phyloP scores from a whole-genome alignment of 2,113 vertebrate genomes.

The Nipponia nippon region DNA sequence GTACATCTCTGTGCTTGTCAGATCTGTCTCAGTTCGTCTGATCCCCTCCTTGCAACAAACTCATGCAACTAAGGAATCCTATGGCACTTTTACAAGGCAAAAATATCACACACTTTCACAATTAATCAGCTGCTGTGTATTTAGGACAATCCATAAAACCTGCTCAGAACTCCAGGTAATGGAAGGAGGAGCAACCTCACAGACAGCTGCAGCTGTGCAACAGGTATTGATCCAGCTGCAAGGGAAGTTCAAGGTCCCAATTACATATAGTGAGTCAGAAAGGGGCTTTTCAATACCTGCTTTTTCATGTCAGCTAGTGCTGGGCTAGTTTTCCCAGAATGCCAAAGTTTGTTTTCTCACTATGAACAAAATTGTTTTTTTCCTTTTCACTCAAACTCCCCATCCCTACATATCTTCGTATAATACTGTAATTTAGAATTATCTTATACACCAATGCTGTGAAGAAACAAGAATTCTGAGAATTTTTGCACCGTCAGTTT shows the following conservation, averaged over 20 bases:
- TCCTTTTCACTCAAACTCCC: background rate
- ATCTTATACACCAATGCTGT: background rate
- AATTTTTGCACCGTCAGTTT: background rate
- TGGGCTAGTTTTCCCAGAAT: background rate
- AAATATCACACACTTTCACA: background rate
- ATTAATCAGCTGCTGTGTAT: background rate
- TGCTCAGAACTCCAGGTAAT: background rate
- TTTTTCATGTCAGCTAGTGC: background rate
- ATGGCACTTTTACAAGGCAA: background rate
- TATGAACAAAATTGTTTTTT: background rate
- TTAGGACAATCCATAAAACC: background rate
- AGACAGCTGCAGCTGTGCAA: background rate
- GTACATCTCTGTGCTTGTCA: background rate
- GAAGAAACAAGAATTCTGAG: background rate
- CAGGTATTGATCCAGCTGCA: accelerated
- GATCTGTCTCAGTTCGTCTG: background rate
- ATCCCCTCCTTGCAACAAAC: background rate
- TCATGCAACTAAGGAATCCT: background rate
- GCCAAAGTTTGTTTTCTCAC: background rate
- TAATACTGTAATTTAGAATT: background rate
- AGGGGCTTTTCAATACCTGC: accelerated
- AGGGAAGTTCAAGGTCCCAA: background rate
- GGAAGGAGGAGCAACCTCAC: background rate
- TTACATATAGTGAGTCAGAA: accelerated
- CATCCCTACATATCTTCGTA: accelerated